These are phyloP conservation scores for Agapostemon virescens DNA, from an alignment of 2,888 invertebrate species.

Conservation along the genomic window DNA sequence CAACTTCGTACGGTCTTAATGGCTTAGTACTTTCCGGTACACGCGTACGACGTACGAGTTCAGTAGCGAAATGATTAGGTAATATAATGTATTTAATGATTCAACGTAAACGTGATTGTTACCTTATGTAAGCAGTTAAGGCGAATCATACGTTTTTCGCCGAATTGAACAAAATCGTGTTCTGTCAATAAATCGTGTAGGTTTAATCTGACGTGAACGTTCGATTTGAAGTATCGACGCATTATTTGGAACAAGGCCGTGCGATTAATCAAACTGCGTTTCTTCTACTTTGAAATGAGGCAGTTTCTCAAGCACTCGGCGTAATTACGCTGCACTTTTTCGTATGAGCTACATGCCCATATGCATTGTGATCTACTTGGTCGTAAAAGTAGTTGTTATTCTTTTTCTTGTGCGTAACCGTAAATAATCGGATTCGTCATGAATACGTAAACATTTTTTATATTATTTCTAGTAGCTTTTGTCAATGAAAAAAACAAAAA, in stretches of 20 bases:
- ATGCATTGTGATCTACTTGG: background rate
- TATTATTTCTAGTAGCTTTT: no score
- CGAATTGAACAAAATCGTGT: background rate
- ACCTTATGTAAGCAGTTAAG: background rate
- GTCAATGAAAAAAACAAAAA: no score
- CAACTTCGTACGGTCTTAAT: no score
- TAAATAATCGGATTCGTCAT: no score
- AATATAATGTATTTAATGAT: background rate
- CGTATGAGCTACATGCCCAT: background rate
- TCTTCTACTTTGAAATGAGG: constrained; percentile 30
- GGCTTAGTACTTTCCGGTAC: no score
- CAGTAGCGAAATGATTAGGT: background rate
- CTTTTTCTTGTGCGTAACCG: background rate
- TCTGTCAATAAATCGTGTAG: constrained; percentile 2
- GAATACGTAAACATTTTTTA: no score
- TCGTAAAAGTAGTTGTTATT: background rate
- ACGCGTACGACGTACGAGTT: no score
- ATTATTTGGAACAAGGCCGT: constrained; percentile 37
- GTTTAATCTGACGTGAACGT: constrained; percentile 11
- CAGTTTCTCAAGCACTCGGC: constrained; percentile 11
- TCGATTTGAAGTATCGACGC: constrained; percentile 12
- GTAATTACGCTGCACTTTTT: constrained; percentile 25
- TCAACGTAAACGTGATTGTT: background rate
- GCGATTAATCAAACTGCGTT: constrained; percentile 32
- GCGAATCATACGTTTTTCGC: background rate